Percentiles rank a stretch among this genome's conserved stretches.
Evolutionary conservation across 2,113 vertebrate genomes (phyloP).

Genomic region (Lophochroa leadbeateri): DNA sequence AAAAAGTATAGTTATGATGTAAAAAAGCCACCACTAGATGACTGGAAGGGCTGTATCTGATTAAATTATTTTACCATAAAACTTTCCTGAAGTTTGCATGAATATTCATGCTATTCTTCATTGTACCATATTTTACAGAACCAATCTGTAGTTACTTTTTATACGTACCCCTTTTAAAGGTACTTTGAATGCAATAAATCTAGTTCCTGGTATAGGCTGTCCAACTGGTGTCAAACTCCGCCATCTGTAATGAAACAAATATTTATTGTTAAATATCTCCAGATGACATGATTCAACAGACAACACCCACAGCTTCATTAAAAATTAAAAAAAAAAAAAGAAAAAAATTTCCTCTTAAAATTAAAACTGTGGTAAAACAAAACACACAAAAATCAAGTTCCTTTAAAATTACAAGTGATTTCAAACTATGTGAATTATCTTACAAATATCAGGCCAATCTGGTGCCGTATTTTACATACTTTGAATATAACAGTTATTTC

Average conservation of each 20-base stretch:
- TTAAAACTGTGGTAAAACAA: not conserved
- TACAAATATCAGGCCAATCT: not conserved
- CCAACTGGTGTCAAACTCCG: slow-evolving; percentile 71
- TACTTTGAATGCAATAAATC: slow-evolving; percentile 78
- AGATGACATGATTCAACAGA: not conserved
- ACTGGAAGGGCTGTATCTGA: not conserved
- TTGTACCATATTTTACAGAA: not conserved
- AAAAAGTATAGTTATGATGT: not conserved
- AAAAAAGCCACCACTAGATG: not conserved
- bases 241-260: slow-evolving; percentile 69
- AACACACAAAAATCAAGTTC: not conserved
- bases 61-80: not conserved
- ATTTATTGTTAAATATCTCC: not conserved
- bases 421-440: not conserved
- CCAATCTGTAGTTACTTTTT: not conserved
- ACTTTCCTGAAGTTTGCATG: not conserved
- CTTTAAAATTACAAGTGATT: not conserved
- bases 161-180: slow-evolving; percentile 76
- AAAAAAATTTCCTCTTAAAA: not conserved
- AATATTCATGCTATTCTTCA: not conserved
- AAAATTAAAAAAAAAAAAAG: not conserved
- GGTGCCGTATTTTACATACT: not conserved
- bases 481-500: not conserved
- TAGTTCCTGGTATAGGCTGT: slow-evolving; percentile 70
- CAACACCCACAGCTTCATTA: not conserved